A percentile compares a stretch with the other conserved stretches of the same genome.
These are phyloP conservation scores for Dissostichus mawsoni DNA, from an alignment of 2,113 vertebrate species.

Conservation along the genomic window DNA sequence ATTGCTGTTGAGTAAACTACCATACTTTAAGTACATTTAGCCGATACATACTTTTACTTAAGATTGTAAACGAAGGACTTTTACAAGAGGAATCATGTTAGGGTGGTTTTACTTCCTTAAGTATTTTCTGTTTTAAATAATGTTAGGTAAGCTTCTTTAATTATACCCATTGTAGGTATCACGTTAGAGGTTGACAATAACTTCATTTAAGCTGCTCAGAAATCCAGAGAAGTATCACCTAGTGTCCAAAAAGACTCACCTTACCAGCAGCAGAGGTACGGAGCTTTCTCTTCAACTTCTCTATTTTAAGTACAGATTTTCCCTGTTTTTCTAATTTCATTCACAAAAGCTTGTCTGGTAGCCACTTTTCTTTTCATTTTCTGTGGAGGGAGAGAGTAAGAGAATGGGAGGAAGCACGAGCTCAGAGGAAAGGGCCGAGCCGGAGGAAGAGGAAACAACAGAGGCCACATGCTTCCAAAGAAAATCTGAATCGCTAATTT, in stretches of 20 bases:
- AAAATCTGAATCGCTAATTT: neutral
- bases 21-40: too few species aligned
- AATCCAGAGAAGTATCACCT: neutral
- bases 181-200: neutral
- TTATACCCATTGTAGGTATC: neutral
- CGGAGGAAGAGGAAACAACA: constrained; percentile 13
- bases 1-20: too few species aligned
- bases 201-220: neutral
- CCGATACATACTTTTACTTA: too few species aligned
- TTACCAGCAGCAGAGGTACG: neutral
- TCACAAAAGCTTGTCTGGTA: neutral
- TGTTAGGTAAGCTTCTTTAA: neutral
- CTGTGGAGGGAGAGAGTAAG: neutral
- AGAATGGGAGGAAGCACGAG: constrained; percentile 63
- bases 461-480: accelerated
- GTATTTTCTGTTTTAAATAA: neutral
- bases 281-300: neutral
- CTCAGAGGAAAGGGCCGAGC: constrained; percentile 46
- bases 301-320: accelerated
- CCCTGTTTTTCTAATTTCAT: neutral
- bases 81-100: too few species aligned
- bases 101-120: too few species aligned
- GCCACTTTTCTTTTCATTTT: constrained; percentile 22
- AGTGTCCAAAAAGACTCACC: constrained; percentile 14
- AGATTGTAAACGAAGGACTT: too few species aligned